Evolutionary conservation across 2,113 vertebrate genomes (phyloP), one percentile per base, ranked within the genome.

Genomic region (Sylvietta virens): DNA sequence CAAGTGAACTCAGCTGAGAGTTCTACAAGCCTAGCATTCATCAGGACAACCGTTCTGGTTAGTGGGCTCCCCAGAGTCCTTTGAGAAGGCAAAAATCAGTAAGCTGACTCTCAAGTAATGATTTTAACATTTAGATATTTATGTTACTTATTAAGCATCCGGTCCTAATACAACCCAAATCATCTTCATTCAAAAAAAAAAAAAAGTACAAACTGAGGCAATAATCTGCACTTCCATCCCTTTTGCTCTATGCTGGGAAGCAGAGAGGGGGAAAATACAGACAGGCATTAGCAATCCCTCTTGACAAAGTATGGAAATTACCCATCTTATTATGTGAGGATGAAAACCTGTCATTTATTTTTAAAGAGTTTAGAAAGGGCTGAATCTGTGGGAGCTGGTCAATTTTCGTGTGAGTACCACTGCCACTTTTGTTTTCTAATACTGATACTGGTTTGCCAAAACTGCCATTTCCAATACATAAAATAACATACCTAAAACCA

Each of bases 121-220:
- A 81, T 83, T 85, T 88, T 74, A 86, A 31, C 50, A 17, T 80
- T 86, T 62, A 84, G 44, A 31, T 1, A 0, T 50, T 70, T 61
- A 30, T n/a, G 15, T 62, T 64, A 48, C 42, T 53, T 78, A n/a
- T 22, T 56, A 78, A 87, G 24, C 40, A 84, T 21, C 12, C 16
- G 16, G 27, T 48, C 45, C 28, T 48, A 13, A 18, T 31, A 44
- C 11, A 79, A 45, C n/a, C 37, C 50, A 62, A 26, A 31, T 39
- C 16, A 3, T 35, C 66, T 51, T n/a, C 15, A 48, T 62, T 83
- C 22, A n/a, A 30, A 66, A 39, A 44, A 20, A 50, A 64, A 61
- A 31, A 9, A n/a, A 33, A 14, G 3, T 26, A 57, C 21, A 40
- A 31, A 30, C 42, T 5, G 30, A 66, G 58, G 37, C 0, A 0